phyloP scores from a whole-genome alignment of 2,797 vertebrate genomes.

The Xenopus petersii region DNA sequence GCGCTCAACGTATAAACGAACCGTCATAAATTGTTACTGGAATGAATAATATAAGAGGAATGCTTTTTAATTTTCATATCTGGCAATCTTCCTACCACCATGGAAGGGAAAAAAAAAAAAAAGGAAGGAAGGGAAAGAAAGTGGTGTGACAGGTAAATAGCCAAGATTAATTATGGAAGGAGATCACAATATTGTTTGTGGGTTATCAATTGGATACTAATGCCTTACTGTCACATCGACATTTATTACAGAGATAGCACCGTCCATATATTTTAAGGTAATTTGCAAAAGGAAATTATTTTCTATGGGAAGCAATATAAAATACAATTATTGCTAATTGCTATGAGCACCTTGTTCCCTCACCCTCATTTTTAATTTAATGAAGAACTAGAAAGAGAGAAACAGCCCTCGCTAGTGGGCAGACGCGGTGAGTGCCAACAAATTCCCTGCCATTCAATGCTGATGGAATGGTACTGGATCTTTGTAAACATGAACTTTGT shows the following conservation, averaged over 20 bases:
- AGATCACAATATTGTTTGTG: slow-evolving; percentile 71
- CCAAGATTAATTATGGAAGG: slow-evolving; percentile 76
- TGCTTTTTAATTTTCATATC: slow-evolving; percentile 91
- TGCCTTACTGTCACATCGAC: slow-evolving; percentile 63
- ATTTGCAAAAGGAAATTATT: slow-evolving; percentile 58
- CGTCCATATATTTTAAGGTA: slow-evolving; percentile 61
- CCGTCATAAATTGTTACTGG: slow-evolving; percentile 87
- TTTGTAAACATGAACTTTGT: too few species aligned
- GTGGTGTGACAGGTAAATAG: slow-evolving; percentile 71
- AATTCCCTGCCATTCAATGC: too few species aligned
- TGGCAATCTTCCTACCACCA: slow-evolving; percentile 81
- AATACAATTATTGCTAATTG: slow-evolving; percentile 53
- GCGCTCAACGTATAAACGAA: slow-evolving; percentile 78
- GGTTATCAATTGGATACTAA: slow-evolving; percentile 73
- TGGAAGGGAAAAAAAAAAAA: slow-evolving; percentile 59
- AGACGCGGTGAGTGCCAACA: too few species aligned
- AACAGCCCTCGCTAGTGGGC: too few species aligned
- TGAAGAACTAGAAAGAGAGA: not conserved
- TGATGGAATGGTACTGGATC: too few species aligned
- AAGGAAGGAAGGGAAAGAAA: slow-evolving; percentile 56
- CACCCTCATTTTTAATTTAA: not conserved
- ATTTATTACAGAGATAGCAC: slow-evolving; percentile 66
- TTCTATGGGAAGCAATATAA: slow-evolving; percentile 49
- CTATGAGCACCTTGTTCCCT: slow-evolving; percentile 34
- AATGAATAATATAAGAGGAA: slow-evolving; percentile 84